phyloP scores from a whole-genome alignment of 2,888 invertebrate genomes.

The Sesia bembeciformis region DNA sequence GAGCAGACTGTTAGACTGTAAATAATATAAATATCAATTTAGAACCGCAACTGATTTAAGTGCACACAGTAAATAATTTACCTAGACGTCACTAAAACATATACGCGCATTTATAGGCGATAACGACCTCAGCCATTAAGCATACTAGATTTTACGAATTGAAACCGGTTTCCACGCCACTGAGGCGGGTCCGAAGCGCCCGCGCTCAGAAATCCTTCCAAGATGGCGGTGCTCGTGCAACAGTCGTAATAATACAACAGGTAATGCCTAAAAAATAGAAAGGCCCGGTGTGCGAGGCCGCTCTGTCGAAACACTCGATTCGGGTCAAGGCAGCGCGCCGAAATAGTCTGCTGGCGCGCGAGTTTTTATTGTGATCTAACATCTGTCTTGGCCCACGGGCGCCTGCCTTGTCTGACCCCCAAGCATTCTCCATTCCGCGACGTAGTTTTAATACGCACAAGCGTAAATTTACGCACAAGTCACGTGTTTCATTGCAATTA shows the following conservation, averaged over 20 bases:
- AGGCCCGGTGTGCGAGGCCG: slow-evolving; percentile 72
- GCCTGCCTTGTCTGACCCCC: slow-evolving; percentile 20
- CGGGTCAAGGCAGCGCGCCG: slow-evolving; percentile 72
- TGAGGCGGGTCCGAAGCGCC: slow-evolving; percentile 34
- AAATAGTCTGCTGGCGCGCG: slow-evolving; percentile 70
- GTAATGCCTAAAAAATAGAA: slow-evolving; percentile 75
- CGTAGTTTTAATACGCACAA: no score
- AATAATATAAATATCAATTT: no score
- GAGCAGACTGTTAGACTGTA: no score
- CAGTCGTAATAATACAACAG: slow-evolving; percentile 73
- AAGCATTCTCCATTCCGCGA: slow-evolving; percentile 9
- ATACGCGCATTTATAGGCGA: slow-evolving; percentile 5
- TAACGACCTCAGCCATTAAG: slow-evolving; percentile 6
- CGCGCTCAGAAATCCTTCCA: slow-evolving; percentile 53
- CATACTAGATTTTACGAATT: slow-evolving; percentile 23
- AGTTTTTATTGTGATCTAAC: slow-evolving; percentile 72
- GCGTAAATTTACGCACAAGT: no score
- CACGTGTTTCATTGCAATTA: no score
- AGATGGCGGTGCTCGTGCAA: slow-evolving; percentile 59
- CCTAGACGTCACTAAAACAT: no score
- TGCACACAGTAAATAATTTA: no score
- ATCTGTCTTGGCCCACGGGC: slow-evolving; percentile 50
- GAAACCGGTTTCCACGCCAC: slow-evolving; percentile 30
- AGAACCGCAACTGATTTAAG: no score
- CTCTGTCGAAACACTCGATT: slow-evolving; percentile 71